These are phyloP conservation scores for Microctonus aethiopoides DNA, from an alignment of 2,888 invertebrate genomes.

Conservation along the genomic window DNA sequence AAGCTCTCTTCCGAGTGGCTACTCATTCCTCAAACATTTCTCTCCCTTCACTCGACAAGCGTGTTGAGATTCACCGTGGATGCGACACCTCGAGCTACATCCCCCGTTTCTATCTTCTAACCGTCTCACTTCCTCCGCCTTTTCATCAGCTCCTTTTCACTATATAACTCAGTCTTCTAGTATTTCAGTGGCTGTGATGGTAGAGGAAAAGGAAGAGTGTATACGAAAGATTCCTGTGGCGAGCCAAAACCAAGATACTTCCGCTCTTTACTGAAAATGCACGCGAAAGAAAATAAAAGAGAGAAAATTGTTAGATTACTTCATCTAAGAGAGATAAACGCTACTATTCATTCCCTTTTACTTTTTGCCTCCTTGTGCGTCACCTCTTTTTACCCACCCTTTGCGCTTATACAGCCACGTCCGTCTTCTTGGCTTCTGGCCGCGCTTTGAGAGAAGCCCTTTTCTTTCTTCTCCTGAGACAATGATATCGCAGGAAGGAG, in stretches of 20 bases:
- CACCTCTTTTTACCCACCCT: constrained; percentile 38
- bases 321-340: constrained; percentile 39
- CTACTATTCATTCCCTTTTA: constrained; percentile 59
- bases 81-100: constrained; percentile 35
- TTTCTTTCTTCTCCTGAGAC: constrained; percentile 54
- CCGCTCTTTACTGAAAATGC: constrained; percentile 37
- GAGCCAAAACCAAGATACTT: constrained; percentile 37
- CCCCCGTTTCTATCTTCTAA: constrained; percentile 28
- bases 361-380: constrained; percentile 24
- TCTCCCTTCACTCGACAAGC: constrained; percentile 40
- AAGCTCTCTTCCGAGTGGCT: constrained; percentile 38
- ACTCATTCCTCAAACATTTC: constrained; percentile 44
- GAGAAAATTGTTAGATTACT: background rate
- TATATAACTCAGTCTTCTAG: constrained; percentile 19
- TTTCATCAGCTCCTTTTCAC: constrained; percentile 28
- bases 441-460: constrained; percentile 20
- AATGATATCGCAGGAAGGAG: constrained; percentile 65
- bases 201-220: background rate
- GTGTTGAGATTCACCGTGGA: constrained; percentile 50
- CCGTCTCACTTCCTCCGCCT: constrained; percentile 32
- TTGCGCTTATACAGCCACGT: constrained; percentile 17
- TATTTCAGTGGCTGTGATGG: background rate
- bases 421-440: constrained; percentile 40
- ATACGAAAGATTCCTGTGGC: constrained; percentile 3
- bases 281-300: constrained; percentile 18